Base-by-base conservation (phyloP, 2,888 invertebrate genomes). In the Drosophila meridionalis region DNA sequence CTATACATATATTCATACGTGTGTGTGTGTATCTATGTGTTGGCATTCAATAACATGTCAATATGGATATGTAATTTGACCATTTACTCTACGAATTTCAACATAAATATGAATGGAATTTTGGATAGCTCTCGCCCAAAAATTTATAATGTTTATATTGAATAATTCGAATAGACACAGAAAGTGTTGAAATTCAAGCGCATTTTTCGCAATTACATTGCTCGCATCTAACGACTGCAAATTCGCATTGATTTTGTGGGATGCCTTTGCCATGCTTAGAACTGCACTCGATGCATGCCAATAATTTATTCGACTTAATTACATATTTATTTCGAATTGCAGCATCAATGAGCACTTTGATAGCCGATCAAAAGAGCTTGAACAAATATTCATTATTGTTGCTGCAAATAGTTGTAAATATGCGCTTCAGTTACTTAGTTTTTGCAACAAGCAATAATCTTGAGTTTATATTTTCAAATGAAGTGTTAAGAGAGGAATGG, bases 21-120 rank as follows among this genome's bases (percentile, higher is more conserved):
- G 26, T 56, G 20, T 48, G 26, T 56, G 32, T 65, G 61, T 65
- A 48, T 58, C 45, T 43, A 42, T 68, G 62, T 40, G 58, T 40
- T 50, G 28, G 62, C 60, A 74, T 74, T 81, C 82, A 81, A 79
- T 82, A 82, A 71, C 79, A 75, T 82, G 75, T 82, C 80, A 82
- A 80, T 71, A 82, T 82, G 65, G 59, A 66, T 75, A 75, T 78
- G 66, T 71, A 82, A 75, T 78, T 78, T 82, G 53, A 52, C 59
- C 69, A 70, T 78, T 74, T 74, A 45, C 79, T 79, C 42, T 60
- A 50, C 55, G 56, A 80, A 64, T 73, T 76, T 80, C n/a, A 43
- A 64, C 47, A 74, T 74, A 82, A 82, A 82, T 75, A 78, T 57
- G 71, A 71, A 62, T 45, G 57, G 61, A 60, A 79, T 70, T 80